Percentiles rank a stretch among this genome's conserved stretches.
Evolutionary conservation across 2,113 vertebrate genomes (phyloP).

Genomic region (Callaeas wilsoni): DNA sequence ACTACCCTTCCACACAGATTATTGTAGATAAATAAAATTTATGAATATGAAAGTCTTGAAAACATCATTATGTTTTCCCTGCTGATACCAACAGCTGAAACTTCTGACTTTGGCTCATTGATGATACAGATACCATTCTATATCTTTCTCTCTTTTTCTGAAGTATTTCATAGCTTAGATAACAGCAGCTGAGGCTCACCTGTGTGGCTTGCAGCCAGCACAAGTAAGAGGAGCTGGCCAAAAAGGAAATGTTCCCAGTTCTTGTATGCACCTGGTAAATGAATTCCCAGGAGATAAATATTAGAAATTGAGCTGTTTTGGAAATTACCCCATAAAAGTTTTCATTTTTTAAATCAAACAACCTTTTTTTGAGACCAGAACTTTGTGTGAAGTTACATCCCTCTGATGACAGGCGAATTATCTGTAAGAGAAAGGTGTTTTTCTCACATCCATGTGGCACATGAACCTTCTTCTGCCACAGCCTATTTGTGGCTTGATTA

Average conservation of each 20-base stretch:
- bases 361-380: background rate
- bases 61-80: background rate
- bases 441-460: background rate
- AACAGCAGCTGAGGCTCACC: slow-evolving; percentile 29
- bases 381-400: background rate
- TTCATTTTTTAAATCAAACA: background rate
- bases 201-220: background rate
- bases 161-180: slow-evolving; percentile 7
- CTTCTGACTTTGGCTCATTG: background rate
- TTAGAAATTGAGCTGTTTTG: background rate
- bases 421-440: background rate
- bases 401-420: background rate
- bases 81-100: background rate
- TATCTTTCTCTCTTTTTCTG: background rate
- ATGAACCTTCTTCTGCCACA: background rate
- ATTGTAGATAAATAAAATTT: background rate
- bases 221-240: background rate
- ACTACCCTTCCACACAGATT: background rate
- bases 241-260: slow-evolving; percentile 28
- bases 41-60: background rate
- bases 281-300: background rate
- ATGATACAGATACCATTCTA: background rate
- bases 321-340: background rate
- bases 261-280: background rate
- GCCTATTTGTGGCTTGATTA: background rate